Base-by-base conservation (phyloP, 2,113 vertebrate species). In the Acanthisitta chloris region DNA sequence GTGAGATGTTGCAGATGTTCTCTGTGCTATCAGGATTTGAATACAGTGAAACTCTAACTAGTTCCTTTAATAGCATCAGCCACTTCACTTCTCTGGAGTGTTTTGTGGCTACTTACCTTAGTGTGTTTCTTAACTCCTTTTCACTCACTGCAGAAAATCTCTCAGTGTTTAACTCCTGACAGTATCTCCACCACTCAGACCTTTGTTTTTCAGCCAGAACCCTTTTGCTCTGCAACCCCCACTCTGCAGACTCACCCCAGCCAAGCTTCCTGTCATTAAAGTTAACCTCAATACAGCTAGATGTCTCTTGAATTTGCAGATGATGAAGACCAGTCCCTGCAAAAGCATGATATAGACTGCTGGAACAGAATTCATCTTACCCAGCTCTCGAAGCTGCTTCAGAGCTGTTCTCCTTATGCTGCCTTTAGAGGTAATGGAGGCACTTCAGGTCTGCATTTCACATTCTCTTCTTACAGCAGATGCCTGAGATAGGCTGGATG, bases 51-150 rank as follows among this genome's bases (percentile, higher is more conserved):
- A 71, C 17, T 66, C 45, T 40, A 49, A 5, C 5, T 64, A 46
- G 11, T 25, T 69, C 10, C n/a, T 40, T 19, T n/a, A 34, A n/a
- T n/a, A 19, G 10, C 5, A 55, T 6, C 14, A 10, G 42, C 48
- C 64, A 16, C 49, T 64, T 69, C 5, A 43, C 4, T 77, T 52
- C 46, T 62, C 36, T 29, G 17, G 9, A 25, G 25, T 12, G 21
- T 65, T 70, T 87, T 0, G 0, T 55, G 16, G 15, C 12, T 31
- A 9, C 2, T 46, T 69, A 10, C n/a, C 17, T 40, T 34, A 42
- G 38, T 34, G 20, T 14, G 7, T 1, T 70, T 57, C n/a, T 58
- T 52, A 62, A 84, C 20, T 61, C 36, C 17, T 69, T 74, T 40
- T 38, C 23, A 48, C 17, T 4, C 10, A 28, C 20, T 48, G 31